phyloP scores from a whole-genome alignment of 2,113 vertebrate genomes.

The Xenotilapia longispinis region DNA sequence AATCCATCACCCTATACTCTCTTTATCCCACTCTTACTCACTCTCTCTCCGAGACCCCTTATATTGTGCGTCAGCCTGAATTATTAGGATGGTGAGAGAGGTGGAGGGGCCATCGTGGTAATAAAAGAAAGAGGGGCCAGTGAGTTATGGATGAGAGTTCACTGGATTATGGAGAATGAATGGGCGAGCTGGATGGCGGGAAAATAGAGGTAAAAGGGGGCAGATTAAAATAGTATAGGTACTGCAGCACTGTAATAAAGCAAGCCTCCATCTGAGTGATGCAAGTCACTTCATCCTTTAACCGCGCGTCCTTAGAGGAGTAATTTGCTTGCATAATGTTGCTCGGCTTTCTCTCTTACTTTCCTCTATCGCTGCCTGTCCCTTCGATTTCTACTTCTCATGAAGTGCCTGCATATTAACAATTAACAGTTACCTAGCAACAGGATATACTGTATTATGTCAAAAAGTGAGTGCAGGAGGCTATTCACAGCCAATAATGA shows the following conservation, averaged over 20 bases:
- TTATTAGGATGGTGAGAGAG: constrained; percentile 31
- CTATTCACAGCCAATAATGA: neutral
- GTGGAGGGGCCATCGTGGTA: neutral
- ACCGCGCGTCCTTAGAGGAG: constrained; percentile 4
- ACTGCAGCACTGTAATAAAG: neutral
- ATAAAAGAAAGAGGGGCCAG: constrained; percentile 23
- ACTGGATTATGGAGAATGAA: constrained; percentile 38
- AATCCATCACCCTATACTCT: neutral
- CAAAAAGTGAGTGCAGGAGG: neutral
- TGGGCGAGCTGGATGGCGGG: neutral
- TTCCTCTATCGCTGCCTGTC: neutral
- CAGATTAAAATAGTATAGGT: constrained; percentile 2
- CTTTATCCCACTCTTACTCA: neutral
- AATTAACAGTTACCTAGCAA: constrained; percentile 70
- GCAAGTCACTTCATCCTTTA: constrained; percentile 8
- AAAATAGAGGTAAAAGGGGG: constrained; percentile 11
- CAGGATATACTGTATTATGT: constrained; percentile 19
- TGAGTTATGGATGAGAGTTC: constrained; percentile 55
- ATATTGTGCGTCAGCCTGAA: constrained; percentile 39
- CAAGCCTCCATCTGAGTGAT: neutral
- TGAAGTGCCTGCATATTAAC: constrained; percentile 31
- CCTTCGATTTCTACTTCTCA: neutral
- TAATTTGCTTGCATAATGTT: neutral
- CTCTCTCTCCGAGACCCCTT: neutral
- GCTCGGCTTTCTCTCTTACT: neutral